Evolutionary conservation across 2,888 invertebrate genomes (phyloP).

Genomic region (Rapana venosa): DNA sequence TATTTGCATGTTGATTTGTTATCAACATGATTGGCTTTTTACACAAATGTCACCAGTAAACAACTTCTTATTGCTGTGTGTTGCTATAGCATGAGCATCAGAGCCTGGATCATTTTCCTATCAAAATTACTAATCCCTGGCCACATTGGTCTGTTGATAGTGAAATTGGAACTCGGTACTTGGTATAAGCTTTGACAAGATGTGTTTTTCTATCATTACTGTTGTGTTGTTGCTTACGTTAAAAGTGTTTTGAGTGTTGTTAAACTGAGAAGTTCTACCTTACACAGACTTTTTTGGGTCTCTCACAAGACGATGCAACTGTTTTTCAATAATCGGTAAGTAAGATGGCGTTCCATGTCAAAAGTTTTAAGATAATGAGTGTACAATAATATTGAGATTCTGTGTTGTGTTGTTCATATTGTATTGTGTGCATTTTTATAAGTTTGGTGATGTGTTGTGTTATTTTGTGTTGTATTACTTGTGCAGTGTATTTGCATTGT

Average conservation of each 20-base stretch:
- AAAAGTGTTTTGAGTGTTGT: not conserved
- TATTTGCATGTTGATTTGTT: not conserved
- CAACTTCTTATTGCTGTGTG: too few species aligned
- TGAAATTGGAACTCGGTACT: too few species aligned
- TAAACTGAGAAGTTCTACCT: not conserved
- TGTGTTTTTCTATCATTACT: too few species aligned
- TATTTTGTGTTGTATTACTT: not conserved
- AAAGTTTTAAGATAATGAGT: not conserved
- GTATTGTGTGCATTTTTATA: too few species aligned
- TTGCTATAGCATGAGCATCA: too few species aligned
- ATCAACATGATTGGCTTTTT: too few species aligned
- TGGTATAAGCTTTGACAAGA: too few species aligned
- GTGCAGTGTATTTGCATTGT: not conserved
- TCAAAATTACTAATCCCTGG: too few species aligned
- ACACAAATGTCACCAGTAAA: too few species aligned
- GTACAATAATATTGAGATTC: not conserved
- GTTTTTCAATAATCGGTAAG: conserved; percentile 46
- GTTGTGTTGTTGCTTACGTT: too few species aligned
- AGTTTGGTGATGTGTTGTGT: not conserved
- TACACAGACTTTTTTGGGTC: conserved; percentile 33
- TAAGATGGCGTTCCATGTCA: not conserved
- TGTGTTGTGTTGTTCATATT: not conserved
- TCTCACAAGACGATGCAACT: conserved; percentile 46
- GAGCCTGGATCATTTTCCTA: too few species aligned
- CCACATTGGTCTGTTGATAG: too few species aligned